Evolutionary conservation across 2,797 vertebrate species (phyloP), one percentile per base, ranked within the genome.

Genomic region (Falco peregrinus): DNA sequence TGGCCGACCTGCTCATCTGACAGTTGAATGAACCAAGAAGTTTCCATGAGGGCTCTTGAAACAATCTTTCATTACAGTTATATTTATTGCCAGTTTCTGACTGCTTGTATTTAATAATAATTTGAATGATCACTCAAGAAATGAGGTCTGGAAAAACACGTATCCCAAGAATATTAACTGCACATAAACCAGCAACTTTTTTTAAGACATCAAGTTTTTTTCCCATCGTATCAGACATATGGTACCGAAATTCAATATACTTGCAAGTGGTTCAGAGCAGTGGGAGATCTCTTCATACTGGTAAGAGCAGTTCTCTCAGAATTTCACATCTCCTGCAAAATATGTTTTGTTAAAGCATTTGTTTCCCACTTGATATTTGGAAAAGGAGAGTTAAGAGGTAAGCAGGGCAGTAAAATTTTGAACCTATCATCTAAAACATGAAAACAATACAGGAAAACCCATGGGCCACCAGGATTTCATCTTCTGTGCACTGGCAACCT

Each of bases 391-490:
- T 86, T 93, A 75, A 86, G 67, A 87, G 35, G 63, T 37, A 90
- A 76, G 21, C 43, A 88, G 47, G 77, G 61, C 71, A 91, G 47
- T 84, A 92, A 77, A 41, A 50, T 61, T 89, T 69, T 53, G 80
- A 95, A 90, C 75, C 59, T 83, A 68, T 54, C 41, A 84, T 64
- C 78, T 67, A n/a, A 60, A 94, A 54, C 45, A 75, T 69, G 63
- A 89, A 97, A 96, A 91, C 51, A 78, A 91, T 33, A 89, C 16
- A 89, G 93, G 89, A 95, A 93, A 94, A 91, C 82, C n/a, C 68
- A 73, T 21, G 29, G 45, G 45, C 50, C 63, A 74, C 43, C 48
- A 15, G 33, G 51, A 70, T 80, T 50, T 78, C 47, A 73, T 19
- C 18, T 53, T 61, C 51, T 87, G 37, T 69, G 59, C 33, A 45